Base-by-base conservation (phyloP, 2,888 invertebrate genomes). In the Dendrolimus houi region DNA sequence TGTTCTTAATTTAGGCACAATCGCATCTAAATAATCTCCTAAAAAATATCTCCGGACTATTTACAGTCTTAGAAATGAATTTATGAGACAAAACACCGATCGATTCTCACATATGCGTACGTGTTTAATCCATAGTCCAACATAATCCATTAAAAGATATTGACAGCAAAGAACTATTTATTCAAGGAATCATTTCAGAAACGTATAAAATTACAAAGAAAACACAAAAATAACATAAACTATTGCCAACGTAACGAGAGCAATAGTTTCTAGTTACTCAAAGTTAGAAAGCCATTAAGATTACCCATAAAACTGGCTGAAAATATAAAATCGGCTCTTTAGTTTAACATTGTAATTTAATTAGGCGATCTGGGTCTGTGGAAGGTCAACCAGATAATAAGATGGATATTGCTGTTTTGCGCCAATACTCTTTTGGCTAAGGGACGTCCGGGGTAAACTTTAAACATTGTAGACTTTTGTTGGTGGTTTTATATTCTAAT, bases 181-280 rank as follows among this genome's bases (percentile, higher is more conserved):
- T 47, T 47, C 47, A 47, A 47, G 12, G 10, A 47, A 47, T 10
- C 47, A 12, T 47, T 47, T 47, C 47, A 9, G 47, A 12, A 47
- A 9, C 9, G 12, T 47, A 47, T 47, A 47, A 47, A 47, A 47
- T 47, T 47, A 6, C 9, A 47, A 8, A 8, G 47, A 9, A 47
- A 47, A 47, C 9, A 9, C 12, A 10, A 47, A 47, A 47, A 47
- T 47, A 47, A 47, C 6, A 6, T 29, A 3, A 29, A 3, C 47
- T 47, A 2, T 47, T 47, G 29, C 29, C 12, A 47, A 47, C 29
- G 29, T 47, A 8, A 47, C 47, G 47, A 12, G 2, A 56, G 17
- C 52, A 13, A 56, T 56, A 53, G 58, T 55, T 56, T 60, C 57
- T 57, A 53, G 60, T 60, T 60, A 55, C 56, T 58, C 13, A 58